Base-by-base conservation (phyloP, 2,797 vertebrate genomes). In the Hippocampus kuda region DNA sequence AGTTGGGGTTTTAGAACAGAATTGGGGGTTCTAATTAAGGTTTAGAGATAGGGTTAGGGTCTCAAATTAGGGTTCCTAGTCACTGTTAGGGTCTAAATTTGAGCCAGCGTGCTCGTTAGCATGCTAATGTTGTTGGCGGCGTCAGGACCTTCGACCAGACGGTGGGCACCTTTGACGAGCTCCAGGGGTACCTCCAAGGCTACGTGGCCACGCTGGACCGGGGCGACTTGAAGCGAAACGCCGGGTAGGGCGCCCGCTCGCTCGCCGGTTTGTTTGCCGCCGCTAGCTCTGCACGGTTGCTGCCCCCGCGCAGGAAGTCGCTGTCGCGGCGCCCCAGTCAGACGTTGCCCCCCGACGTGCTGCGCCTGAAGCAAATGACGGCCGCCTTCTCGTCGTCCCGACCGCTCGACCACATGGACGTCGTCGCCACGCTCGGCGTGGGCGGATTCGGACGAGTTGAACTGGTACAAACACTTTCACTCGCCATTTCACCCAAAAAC, bases 371-470 rank as follows among this genome's bases (percentile, higher is more conserved):
- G 89, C 93, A 96, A 68, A 91, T 90, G 79, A 91, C 94, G 78
- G 88, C 90, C 46, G 81, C 66, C 68, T 92, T 95, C 72, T 85
- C 92, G 61, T 68, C 93, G 41, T 89, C 90, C 24, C 86, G 87
- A 66, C 94, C 94, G 38, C 94, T 96, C 69, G 91, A 94, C 81
- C 91, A 92, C 81, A 90, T 98, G 82, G 92, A 98, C 76, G 85
- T 94, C 80, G 84, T 98, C 2, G 79, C 95, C 12, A 97, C 95
- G 24, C 90, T 98, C 70, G 94, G 94, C 62, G 93, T 97, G 22
- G 96, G 95, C 67, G 95, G 96, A 56, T 97, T 98, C 70, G 95
- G 95, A 76, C 92, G 95, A 82, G 95, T 98, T 61, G 94, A 97
- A 77, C 91, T 98, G 91, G 95, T 98, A 89, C 13, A 13, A 16